phyloP scores from a whole-genome alignment of 1,140 invertebrate genomes.

The Lamellibrachia luymesi region DNA sequence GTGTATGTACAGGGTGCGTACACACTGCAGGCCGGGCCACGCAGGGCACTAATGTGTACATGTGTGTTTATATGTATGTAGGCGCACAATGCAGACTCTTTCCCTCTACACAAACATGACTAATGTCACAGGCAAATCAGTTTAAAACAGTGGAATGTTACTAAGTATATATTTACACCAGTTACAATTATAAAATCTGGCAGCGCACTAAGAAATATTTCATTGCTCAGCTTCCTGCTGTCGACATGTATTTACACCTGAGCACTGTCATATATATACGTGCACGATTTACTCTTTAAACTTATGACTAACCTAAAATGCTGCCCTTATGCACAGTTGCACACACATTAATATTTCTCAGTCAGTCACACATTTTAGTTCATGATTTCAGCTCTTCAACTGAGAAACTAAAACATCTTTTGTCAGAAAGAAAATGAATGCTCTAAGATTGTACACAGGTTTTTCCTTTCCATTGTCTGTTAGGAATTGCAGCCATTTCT shows the following conservation, averaged over 20 bases:
- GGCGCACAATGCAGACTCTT: background rate
- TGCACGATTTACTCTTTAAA: background rate
- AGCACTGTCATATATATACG: background rate
- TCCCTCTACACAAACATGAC: background rate
- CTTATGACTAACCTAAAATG: background rate
- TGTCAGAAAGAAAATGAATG: background rate
- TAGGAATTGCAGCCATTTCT: background rate
- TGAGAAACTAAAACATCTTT: background rate
- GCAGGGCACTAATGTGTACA: background rate
- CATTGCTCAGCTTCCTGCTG: background rate
- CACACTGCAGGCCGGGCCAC: too few species aligned
- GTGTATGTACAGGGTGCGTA: background rate
- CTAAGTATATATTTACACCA: background rate
- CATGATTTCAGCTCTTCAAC: background rate
- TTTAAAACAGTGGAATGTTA: background rate
- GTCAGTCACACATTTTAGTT: background rate
- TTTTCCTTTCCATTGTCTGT: background rate
- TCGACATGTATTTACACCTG: background rate
- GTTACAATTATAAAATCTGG: background rate
- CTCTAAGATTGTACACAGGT: background rate
- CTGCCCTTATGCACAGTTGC: background rate
- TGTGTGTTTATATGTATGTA: background rate
- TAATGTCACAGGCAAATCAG: background rate
- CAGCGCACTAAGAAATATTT: background rate
- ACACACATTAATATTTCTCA: background rate